phyloP scores from a whole-genome alignment of 2,888 invertebrate species.

The Tanypteryx hageni region DNA sequence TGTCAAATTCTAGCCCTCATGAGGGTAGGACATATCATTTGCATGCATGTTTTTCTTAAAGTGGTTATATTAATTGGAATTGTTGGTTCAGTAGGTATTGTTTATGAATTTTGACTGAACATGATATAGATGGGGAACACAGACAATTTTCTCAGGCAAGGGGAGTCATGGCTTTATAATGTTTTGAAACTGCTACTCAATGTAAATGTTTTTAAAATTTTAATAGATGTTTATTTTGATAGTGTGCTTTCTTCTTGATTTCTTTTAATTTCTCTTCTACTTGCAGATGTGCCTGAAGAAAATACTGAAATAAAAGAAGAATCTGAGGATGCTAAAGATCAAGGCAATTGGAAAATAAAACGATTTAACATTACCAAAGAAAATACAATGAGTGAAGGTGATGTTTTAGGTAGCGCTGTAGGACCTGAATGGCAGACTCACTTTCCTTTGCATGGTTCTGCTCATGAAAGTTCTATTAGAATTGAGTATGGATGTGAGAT shows the following conservation, averaged over 20 bases:
- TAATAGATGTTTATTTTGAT: background rate
- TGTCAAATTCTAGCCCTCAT: too few species aligned
- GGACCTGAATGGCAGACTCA: conserved; percentile 97
- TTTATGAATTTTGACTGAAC: too few species aligned
- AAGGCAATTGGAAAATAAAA: conserved; percentile 73
- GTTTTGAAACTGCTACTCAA: too few species aligned
- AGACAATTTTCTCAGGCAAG: too few species aligned
- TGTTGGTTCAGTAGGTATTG: too few species aligned
- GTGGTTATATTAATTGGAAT: too few species aligned
- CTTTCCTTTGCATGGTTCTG: conserved; percentile 79
- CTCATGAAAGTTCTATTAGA: conserved; percentile 54
- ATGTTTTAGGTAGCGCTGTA: conserved; percentile 87
- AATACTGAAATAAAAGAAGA: conserved; percentile 78
- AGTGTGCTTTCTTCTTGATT: background rate
- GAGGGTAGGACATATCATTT: too few species aligned
- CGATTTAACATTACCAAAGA: conserved; percentile 74
- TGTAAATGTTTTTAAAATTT: background rate
- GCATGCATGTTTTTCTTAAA: too few species aligned
- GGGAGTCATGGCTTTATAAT: too few species aligned
- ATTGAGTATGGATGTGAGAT: conserved; percentile 73
- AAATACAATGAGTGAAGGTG: conserved; percentile 3
- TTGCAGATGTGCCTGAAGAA: conserved; percentile 59
- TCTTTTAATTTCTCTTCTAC: background rate
- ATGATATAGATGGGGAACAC: too few species aligned
- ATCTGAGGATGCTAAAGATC: conserved; percentile 79